Percentiles rank a stretch among this genome's conserved stretches.
Evolutionary conservation across 2,113 vertebrate genomes (phyloP).

Genomic region (Pseudolaguvia tuberculata): DNA sequence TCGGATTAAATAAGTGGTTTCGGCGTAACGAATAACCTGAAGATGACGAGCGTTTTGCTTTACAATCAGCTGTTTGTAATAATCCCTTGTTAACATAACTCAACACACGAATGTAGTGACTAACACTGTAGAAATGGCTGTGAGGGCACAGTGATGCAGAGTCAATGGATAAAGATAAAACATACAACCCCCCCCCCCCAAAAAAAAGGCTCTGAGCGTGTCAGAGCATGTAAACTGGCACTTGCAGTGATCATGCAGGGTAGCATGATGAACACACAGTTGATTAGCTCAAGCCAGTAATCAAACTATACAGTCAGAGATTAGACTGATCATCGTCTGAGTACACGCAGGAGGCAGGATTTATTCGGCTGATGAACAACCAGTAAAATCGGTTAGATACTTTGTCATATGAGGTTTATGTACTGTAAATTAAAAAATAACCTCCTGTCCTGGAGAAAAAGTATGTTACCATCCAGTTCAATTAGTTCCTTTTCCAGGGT

Average conservation of each 20-base stretch:
- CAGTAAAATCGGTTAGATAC: neutral
- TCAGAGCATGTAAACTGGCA: conserved; percentile 40
- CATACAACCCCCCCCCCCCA: neutral
- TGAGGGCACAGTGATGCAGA: conserved; percentile 37
- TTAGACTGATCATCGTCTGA: conserved; percentile 19
- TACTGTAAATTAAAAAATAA: neutral
- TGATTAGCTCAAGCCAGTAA: conserved; percentile 3
- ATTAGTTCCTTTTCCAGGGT: conserved; percentile 29
- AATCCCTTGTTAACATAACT: conserved; percentile 18
- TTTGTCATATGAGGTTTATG: conserved; percentile 5
- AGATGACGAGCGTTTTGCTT: neutral
- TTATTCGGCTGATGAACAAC: conserved; percentile 12
- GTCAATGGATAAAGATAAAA: conserved; percentile 26
- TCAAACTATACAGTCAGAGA: conserved; percentile 22
- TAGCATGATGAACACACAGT: conserved; percentile 14
- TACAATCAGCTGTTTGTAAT: conserved; percentile 13
- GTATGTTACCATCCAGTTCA: neutral
- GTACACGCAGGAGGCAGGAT: conserved; percentile 4
- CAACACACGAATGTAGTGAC: conserved; percentile 15
- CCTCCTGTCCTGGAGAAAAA: neutral
- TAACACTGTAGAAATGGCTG: conserved; percentile 31
- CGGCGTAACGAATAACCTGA: neutral
- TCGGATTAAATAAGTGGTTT: conserved; percentile 30
- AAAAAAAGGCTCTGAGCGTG: conserved; percentile 3
- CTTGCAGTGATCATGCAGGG: conserved; percentile 19